Evolutionary conservation across 1,140 invertebrate species (phyloP), one percentile per base, ranked within the genome.

Genomic region (Anthonomus grandis): DNA sequence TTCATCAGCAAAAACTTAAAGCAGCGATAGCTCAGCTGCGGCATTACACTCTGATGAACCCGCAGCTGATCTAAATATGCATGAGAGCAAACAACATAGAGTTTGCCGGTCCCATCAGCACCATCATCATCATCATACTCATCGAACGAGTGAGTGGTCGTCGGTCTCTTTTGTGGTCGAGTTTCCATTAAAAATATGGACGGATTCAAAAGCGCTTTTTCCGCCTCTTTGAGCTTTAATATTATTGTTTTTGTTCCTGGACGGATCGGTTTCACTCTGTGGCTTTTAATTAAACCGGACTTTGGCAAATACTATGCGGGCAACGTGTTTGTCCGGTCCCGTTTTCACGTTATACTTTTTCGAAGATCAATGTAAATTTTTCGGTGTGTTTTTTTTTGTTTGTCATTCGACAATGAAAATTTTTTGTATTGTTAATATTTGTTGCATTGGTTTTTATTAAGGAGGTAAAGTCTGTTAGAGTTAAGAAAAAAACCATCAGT

Each of bases 171-270:
- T 50, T 50, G 47, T 50, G 47, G 47, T 50, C 47, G 47, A 21
- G 47, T 50, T 50, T 50, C 47, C 47, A 50, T 50, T 50, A 50
- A 50, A 50, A 50, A 50, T 50, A 50, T 50, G 47, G 47, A 50
- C 23, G 47, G 34, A 50, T 37, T 50, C 47, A 50, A 50, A 50
- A 50, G 47, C 47, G 47, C 47, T 50, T 50, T 50, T 50, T 50
- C 47, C 47, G 47, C 18, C 47, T 50, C 47, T 50, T 50, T 50
- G 47, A 50, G 47, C 47, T 50, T 50, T 38, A 50, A 50, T 50
- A 50, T 50, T 50, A 50, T 50, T 50, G 47, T 50, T 50, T 50
- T 50, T 50, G 47, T 50, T 36, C 47, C 31, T 50, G 34, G 47
- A 31, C 47, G 47, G 47, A 50, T 50, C 47, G 47, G 47, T 50